Percentiles rank a stretch among this genome's conserved stretches.
These are phyloP conservation scores for Daphoenositta chrysoptera DNA, from an alignment of 2,113 vertebrate genomes.

Conservation along the genomic window DNA sequence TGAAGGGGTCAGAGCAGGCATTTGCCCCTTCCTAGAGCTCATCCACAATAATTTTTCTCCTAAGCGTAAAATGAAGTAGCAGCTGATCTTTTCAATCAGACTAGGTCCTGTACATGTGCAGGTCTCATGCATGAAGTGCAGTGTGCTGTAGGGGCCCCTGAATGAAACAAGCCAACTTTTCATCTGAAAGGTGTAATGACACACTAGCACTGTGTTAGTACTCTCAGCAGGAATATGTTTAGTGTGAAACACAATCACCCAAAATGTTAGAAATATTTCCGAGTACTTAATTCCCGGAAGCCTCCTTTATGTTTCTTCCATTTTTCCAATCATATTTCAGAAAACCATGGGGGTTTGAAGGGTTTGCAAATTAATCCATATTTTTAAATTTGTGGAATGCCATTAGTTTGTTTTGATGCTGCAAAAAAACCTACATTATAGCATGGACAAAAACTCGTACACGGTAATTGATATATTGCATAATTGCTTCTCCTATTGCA, in stretches of 20 bases:
- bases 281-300: neutral
- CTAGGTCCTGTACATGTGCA: neutral
- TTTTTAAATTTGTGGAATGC: neutral
- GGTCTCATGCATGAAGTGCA: neutral
- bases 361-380: neutral
- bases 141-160: neutral
- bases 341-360: neutral
- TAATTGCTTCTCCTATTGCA: neutral
- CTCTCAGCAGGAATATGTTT: neutral
- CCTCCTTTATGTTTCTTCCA: neutral
- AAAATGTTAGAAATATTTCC: neutral
- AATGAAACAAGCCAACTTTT: neutral
- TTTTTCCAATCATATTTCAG: neutral
- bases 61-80: neutral
- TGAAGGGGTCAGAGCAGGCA: neutral
- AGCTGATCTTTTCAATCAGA: neutral
- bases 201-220: neutral
- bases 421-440: neutral
- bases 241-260: neutral
- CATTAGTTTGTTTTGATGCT: neutral
- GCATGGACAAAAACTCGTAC: neutral
- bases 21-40: fast-evolving
- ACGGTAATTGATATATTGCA: fast-evolving
- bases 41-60: neutral
- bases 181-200: neutral